A percentile compares a stretch with the other conserved stretches of the same genome.
Conservation (phyloP, 35 echinoderm and acorn worm species). For the Lytechinus pictus region DNA sequence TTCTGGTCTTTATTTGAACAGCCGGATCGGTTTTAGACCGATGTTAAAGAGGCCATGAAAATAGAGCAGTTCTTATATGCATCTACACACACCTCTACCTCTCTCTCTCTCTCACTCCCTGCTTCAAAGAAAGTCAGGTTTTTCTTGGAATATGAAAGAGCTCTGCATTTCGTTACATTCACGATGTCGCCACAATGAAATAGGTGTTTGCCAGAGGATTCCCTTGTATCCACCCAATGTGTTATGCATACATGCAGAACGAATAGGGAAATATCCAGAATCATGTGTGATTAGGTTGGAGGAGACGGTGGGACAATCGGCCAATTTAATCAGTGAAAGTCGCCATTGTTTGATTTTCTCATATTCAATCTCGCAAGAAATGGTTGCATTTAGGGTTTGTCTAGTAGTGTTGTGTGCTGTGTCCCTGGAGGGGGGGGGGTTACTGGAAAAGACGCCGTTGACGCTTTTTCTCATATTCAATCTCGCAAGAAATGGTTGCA, state of each 20-base stretch:
- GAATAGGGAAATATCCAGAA: neutral
- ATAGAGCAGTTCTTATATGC: neutral
- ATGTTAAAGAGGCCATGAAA: neutral
- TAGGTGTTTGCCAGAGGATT: neutral
- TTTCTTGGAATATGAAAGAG: neutral
- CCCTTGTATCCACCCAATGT: neutral
- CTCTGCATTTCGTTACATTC: neutral
- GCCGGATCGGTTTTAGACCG: constrained; percentile 4
- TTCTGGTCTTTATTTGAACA: constrained; percentile 29
- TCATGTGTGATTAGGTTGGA: neutral
- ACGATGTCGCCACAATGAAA: neutral
- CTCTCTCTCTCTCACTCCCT: neutral
- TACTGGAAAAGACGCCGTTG: neutral
- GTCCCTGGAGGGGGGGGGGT: neutral
- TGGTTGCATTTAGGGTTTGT: neutral
- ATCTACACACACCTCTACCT: neutral
- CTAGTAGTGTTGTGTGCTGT: neutral
- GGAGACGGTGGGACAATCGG: neutral
- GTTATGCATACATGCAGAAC: constrained; percentile 17
- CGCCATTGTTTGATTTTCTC: neutral
- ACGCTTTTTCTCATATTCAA: neutral
- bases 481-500: neutral
- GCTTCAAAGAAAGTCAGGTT: neutral
- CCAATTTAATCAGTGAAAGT: constrained; percentile 19
- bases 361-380: neutral